Conservation (phyloP, 2,113 vertebrate species). For the Haemorhous mexicanus region DNA sequence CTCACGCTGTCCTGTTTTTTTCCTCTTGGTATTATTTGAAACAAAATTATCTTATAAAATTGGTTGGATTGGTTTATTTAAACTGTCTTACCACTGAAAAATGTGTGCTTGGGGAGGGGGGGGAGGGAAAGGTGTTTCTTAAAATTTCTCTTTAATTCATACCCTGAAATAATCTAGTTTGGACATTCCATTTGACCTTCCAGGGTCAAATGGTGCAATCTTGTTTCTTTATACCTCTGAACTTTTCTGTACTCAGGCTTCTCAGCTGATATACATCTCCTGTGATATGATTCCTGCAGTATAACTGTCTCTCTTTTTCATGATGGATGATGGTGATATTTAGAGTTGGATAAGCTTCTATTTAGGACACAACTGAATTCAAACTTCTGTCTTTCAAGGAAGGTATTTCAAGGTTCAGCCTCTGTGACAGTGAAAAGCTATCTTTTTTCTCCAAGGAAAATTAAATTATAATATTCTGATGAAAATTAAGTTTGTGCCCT, state of each 20-base stretch:
- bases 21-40: background rate
- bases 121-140: background rate
- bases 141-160: background rate
- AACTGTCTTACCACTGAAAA: background rate
- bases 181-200: background rate
- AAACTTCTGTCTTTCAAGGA: background rate
- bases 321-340: background rate
- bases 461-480: background rate
- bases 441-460: background rate
- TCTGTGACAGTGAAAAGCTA: background rate
- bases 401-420: background rate
- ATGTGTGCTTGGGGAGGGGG: accelerated
- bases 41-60: background rate
- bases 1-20: background rate
- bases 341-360: background rate
- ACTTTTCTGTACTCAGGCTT: background rate
- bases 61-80: background rate
- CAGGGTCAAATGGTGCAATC: background rate
- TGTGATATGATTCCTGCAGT: background rate
- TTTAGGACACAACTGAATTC: background rate
- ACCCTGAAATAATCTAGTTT: background rate
- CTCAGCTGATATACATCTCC: background rate
- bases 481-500: background rate
- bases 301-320: background rate
- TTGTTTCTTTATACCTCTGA: background rate